These are phyloP conservation scores for Acholoe squamosa DNA, from an alignment of 2,888 invertebrate species.

Conservation along the genomic window DNA sequence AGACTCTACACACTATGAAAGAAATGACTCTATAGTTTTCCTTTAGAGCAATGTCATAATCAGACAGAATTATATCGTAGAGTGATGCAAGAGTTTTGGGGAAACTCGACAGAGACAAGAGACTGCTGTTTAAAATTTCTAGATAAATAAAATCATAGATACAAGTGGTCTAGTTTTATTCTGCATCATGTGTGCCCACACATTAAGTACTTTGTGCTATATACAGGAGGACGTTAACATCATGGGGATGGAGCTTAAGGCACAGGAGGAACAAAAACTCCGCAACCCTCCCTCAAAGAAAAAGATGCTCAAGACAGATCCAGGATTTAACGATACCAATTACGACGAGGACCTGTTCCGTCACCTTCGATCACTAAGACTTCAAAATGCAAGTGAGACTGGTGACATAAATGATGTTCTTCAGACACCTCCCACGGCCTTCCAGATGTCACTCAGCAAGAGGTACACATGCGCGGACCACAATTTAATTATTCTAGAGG, in stretches of 20 bases:
- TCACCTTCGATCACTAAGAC: too few species aligned
- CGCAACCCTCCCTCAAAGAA: not conserved
- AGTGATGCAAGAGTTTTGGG: too few species aligned
- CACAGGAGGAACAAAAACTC: not conserved
- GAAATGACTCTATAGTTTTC: too few species aligned
- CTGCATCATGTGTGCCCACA: too few species aligned
- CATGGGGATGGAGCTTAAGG: not conserved
- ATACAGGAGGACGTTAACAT: slow-evolving; percentile 1
- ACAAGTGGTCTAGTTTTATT: too few species aligned
- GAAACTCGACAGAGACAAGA: too few species aligned
- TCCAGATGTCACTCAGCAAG: slow-evolving; percentile 7
- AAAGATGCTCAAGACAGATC: slow-evolving; percentile 5
- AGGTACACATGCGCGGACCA: slow-evolving; percentile 1
- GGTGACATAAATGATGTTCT: not conserved
- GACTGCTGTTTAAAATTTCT: too few species aligned
- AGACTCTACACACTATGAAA: too few species aligned
- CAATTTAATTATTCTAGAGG: not conserved
- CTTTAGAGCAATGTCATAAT: too few species aligned
- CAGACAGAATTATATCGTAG: too few species aligned
- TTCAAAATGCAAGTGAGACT: not conserved
- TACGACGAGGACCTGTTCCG: not conserved
- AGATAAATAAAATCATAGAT: too few species aligned
- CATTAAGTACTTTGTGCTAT: not conserved
- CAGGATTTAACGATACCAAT: not conserved
- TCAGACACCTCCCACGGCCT: not conserved